Conservation (phyloP, 2,888 invertebrate species). For the Agonopterix heracliana region DNA sequence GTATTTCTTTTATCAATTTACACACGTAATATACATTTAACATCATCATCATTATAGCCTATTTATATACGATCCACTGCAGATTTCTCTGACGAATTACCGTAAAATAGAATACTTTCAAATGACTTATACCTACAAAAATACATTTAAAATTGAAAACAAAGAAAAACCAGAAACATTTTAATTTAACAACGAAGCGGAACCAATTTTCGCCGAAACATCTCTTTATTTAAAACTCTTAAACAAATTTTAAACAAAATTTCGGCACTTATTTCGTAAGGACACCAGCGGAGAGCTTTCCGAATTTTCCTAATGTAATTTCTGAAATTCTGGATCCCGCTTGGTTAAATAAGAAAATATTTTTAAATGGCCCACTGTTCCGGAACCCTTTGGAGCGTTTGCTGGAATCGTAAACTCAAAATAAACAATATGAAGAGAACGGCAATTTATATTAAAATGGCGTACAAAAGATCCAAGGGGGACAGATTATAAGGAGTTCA, state of each 20-base stretch:
- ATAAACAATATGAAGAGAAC: conserved; percentile 16
- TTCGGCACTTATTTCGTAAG: background rate
- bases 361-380: conserved; percentile 24
- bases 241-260: background rate
- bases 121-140: too few relatives aligned
- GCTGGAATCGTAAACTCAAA: conserved; percentile 13
- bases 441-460: background rate
- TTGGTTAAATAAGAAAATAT: conserved; percentile 30
- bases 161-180: too few relatives aligned
- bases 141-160: too few relatives aligned
- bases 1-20: too few relatives aligned
- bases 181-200: too few relatives aligned
- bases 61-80: too few relatives aligned
- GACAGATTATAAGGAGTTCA: too few relatives aligned
- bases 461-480: background rate
- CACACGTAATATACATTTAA: too few relatives aligned
- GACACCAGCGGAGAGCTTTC: conserved; percentile 19
- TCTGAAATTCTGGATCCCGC: conserved; percentile 9
- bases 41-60: too few relatives aligned
- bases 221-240: background rate
- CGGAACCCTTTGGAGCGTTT: conserved; percentile 14
- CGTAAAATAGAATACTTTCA: too few relatives aligned
- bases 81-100: too few relatives aligned
- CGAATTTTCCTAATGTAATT: conserved; percentile 36
- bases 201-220: too few relatives aligned